phyloP scores from a whole-genome alignment of 2,888 invertebrate species.

The Cheilosia pagana region DNA sequence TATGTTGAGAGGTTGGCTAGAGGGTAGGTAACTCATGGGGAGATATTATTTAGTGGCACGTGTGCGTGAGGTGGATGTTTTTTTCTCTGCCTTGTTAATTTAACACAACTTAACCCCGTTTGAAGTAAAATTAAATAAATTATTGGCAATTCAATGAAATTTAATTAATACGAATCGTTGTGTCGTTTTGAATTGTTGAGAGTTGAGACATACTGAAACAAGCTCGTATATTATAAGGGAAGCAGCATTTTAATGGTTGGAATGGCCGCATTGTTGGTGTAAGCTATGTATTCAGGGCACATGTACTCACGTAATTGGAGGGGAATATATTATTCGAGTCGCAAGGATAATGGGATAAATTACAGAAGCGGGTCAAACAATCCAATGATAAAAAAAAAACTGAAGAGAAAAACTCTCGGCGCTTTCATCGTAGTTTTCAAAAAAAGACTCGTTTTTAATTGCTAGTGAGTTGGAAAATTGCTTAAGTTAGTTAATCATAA shows the following conservation, averaged over 20 bases:
- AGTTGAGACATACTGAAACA: background rate
- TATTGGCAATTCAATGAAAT: constrained; percentile 36
- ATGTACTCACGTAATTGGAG: background rate
- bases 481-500: too few relatives aligned
- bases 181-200: constrained; percentile 19
- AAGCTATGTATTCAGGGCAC: constrained; percentile 18
- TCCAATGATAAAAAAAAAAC: too few relatives aligned
- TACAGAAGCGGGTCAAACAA: too few relatives aligned
- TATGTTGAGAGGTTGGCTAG: background rate
- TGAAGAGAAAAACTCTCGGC: too few relatives aligned
- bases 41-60: background rate
- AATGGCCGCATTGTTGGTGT: background rate
- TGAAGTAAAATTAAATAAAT: constrained; percentile 43
- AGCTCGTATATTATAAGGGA: background rate
- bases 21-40: background rate
- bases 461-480: too few relatives aligned
- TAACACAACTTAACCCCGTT: constrained; percentile 29
- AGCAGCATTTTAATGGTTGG: background rate
- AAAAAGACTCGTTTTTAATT: too few relatives aligned
- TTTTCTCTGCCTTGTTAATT: background rate
- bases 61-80: constrained; percentile 27
- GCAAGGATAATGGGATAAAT: too few relatives aligned
- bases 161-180: constrained; percentile 27
- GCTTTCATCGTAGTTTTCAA: too few relatives aligned
- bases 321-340: too few relatives aligned